Evolutionary conservation across 2,113 vertebrate species (phyloP), one percentile per base, ranked within the genome.

Genomic region (Crocuta crocuta): DNA sequence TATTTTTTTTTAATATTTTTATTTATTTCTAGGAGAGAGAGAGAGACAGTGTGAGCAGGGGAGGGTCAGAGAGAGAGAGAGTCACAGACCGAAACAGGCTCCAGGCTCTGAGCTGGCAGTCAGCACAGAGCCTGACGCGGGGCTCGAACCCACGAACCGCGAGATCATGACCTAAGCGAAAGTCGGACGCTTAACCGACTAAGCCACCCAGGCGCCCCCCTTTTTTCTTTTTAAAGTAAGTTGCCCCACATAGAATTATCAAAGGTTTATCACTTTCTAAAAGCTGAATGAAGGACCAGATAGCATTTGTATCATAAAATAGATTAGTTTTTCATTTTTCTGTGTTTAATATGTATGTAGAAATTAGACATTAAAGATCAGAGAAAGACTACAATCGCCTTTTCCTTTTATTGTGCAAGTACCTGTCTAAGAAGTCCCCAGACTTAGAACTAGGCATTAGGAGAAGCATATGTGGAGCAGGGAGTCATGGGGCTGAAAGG

Each of bases 251-350:
- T 82, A 68, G 86, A 95, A 76, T 91, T 43, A 93, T 95, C 10
- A 95, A 94, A 98, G 84, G 16, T 82, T 93, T 80, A 91, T 80
- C 81, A 82, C 26, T 86, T 81, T 74, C 78, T 83, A 76, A 96
- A 97, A 95, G 55, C 35, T 48, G 33, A 85, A 65, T 79, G 33
- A 92, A 92, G 33, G 79, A n/a, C 10, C 17, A 71, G 85, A 94
- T 95, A 93, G 66, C 70, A 89, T 83, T 95, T 91, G 19, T 91
- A 74, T 95, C 93, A 78, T 97, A 81, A 96, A 96, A 85, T 71
- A 81, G 28, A 95, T 87, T 24, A 73, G 28, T 80, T 93, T 86
- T 91, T 85, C 2, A 81, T 84, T 80, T 90, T 68, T 80, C 76
- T 61, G 23, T 93, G n/a, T 93, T 97, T 94, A 95, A 89, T 95